phyloP scores from a whole-genome alignment of 2,113 vertebrate species.

The Eira barbara region DNA sequence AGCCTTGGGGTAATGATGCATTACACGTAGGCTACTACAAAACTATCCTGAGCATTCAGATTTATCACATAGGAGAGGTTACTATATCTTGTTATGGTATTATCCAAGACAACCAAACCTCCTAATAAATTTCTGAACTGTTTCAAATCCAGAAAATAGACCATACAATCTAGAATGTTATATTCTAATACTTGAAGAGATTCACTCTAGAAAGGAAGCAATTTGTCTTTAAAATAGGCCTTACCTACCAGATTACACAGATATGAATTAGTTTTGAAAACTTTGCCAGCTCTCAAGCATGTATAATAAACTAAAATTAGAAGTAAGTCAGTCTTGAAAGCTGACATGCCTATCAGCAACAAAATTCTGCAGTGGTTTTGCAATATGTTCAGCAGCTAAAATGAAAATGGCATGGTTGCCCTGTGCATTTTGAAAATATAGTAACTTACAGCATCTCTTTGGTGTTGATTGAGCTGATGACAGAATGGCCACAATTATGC shows the following conservation, averaged over 20 bases:
- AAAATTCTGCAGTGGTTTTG: background rate
- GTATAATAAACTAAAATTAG: constrained; percentile 10
- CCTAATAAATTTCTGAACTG: constrained; percentile 21
- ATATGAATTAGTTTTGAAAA: background rate
- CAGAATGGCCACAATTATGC: background rate
- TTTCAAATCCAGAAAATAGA: constrained; percentile 5
- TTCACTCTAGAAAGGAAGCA: background rate
- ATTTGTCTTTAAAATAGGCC: background rate
- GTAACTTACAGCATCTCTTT: background rate
- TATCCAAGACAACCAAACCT: background rate
- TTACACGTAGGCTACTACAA: constrained; percentile 21
- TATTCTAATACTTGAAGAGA: background rate
- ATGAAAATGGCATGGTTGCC: background rate
- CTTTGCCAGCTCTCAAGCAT: background rate
- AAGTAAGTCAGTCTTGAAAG: background rate
- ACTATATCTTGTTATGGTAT: background rate
- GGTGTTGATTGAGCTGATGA: background rate
- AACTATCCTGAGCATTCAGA: background rate
- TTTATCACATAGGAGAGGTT: background rate
- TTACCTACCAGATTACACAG: background rate
- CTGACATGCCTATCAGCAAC: background rate
- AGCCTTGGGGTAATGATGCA: background rate
- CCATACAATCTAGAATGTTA: background rate
- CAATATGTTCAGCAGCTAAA: background rate
- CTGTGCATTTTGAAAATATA: background rate